Evolutionary conservation across 2,113 vertebrate genomes (phyloP).

Genomic region (Addax nasomaculatus): DNA sequence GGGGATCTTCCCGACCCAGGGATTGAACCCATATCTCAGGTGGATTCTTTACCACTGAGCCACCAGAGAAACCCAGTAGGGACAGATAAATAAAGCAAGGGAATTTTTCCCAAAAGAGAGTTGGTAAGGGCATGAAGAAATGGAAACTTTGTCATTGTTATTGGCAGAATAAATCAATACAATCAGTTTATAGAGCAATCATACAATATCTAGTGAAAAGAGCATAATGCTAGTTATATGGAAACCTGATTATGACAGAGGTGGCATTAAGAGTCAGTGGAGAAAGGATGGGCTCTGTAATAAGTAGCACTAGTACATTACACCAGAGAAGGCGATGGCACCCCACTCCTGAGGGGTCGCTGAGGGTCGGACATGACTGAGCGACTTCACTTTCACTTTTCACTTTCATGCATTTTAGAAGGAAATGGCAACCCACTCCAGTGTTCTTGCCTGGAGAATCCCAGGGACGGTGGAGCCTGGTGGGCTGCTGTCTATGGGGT

Average conservation of each 20-base stretch:
- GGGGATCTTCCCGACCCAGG: not conserved
- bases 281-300: not conserved
- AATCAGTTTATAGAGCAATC: not conserved
- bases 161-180: not conserved
- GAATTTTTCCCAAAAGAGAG: not conserved
- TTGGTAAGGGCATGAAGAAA: not conserved
- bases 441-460: too few relatives aligned
- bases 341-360: fast-evolving
- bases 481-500: too few relatives aligned
- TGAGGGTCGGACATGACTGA: fast-evolving
- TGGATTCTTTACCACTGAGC: not conserved
- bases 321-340: not conserved
- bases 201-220: not conserved
- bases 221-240: not conserved
- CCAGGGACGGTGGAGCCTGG: too few relatives aligned
- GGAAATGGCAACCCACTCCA: too few relatives aligned
- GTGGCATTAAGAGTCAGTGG: not conserved
- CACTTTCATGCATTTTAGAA: not conserved
- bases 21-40: not conserved
- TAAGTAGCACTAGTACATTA: not conserved
- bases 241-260: not conserved
- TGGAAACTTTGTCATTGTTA: not conserved
- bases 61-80: not conserved
- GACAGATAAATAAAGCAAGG: not conserved
- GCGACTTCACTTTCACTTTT: too few relatives aligned